A percentile compares a stretch with the other conserved stretches of the same genome.
Conservation (phyloP, 2,888 invertebrate species). For the Actias luna region DNA sequence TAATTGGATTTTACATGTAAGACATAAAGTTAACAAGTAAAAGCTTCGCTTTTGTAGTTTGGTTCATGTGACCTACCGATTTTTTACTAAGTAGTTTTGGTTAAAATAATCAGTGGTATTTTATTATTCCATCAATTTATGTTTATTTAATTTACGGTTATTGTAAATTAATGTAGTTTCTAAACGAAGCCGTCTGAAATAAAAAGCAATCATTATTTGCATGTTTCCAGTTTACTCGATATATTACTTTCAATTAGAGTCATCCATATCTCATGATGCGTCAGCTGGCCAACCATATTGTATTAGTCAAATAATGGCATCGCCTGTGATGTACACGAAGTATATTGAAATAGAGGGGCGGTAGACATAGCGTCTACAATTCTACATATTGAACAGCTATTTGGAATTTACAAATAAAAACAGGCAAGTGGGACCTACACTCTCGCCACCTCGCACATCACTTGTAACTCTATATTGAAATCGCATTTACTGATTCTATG, state of each 20-base stretch:
- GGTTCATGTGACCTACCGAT: neutral
- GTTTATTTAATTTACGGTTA: no score
- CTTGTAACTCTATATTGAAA: slow-evolving; percentile 65
- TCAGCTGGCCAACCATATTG: slow-evolving; percentile 68
- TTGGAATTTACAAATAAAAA: slow-evolving; percentile 79
- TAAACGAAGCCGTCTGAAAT: neutral
- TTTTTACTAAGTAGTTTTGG: neutral
- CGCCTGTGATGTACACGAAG: slow-evolving; percentile 70
- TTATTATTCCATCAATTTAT: no score
- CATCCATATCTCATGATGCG: slow-evolving; percentile 24
- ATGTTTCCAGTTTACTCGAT: neutral
- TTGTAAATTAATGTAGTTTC: neutral
- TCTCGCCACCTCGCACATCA: slow-evolving; percentile 60
- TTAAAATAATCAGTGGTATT: no score
- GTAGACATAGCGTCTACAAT: slow-evolving; percentile 73
- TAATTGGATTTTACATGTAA: neutral
- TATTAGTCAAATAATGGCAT: slow-evolving; percentile 55
- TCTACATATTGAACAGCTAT: slow-evolving; percentile 80
- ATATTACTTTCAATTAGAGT: neutral
- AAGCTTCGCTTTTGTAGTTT: neutral
- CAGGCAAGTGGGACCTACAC: slow-evolving; percentile 54
- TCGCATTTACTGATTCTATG: slow-evolving; percentile 66
- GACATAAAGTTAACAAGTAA: no score
- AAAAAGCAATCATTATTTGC: neutral
- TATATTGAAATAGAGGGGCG: slow-evolving; percentile 78